A percentile compares a stretch with the other conserved stretches of the same genome.
These are phyloP conservation scores for Pseudobourletiella spinata DNA, from an alignment of 1,140 invertebrate species.

Conservation along the genomic window DNA sequence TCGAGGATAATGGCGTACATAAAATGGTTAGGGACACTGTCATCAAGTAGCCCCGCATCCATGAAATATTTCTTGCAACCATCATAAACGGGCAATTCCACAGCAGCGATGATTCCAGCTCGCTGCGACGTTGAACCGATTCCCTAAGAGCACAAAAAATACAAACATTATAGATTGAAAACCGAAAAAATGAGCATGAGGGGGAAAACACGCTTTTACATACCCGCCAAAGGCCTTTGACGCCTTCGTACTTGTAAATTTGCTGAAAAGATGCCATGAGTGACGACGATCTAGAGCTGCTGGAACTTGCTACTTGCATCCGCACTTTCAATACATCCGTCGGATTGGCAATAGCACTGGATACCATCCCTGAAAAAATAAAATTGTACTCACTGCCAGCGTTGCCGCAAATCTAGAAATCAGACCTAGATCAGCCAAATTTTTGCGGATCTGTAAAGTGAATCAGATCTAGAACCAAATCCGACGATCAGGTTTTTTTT, in stretches of 20 bases:
- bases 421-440: no score
- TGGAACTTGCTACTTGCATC: conserved; percentile 58
- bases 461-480: no score
- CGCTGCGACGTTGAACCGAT: conserved; percentile 62
- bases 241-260: conserved; percentile 51
- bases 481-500: no score
- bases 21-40: conserved; percentile 77
- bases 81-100: conserved; percentile 90
- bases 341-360: conserved; percentile 93
- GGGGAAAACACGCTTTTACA: conserved; percentile 37
- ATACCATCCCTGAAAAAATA: conserved; percentile 55
- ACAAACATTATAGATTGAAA: not conserved
- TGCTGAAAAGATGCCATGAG: conserved; percentile 25
- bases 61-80: conserved; percentile 72
- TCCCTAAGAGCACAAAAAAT: conserved; percentile 50
- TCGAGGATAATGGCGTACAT: conserved; percentile 48
- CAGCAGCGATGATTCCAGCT: conserved; percentile 40
- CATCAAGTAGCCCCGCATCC: conserved; percentile 53
- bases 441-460: no score
- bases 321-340: conserved; percentile 96
- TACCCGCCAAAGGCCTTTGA: conserved; percentile 78
- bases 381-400: no score
- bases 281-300: conserved; percentile 4
- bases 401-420: no score
- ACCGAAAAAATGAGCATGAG: not conserved